These are phyloP conservation scores for Tachina fera DNA, from an alignment of 2,888 invertebrate genomes.

Conservation along the genomic window DNA sequence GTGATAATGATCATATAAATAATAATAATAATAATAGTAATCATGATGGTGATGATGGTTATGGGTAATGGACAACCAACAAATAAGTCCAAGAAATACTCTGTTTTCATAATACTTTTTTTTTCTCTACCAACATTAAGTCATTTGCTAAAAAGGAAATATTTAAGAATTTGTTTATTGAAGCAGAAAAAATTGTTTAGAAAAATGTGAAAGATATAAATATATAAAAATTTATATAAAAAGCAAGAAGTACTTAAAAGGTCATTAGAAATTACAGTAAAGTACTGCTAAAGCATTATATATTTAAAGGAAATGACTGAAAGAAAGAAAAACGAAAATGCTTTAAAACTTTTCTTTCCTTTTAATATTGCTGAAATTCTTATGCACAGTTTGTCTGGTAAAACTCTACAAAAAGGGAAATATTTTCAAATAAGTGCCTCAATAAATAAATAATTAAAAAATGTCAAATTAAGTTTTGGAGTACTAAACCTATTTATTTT, in stretches of 20 bases:
- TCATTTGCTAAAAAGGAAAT: conserved; percentile 52
- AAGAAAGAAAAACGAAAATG: conserved; percentile 16
- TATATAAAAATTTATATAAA: background rate
- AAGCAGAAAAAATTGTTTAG: conserved; percentile 61
- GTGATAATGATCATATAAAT: conserved; percentile 52
- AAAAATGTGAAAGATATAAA: conserved; percentile 8
- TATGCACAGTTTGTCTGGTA: background rate
- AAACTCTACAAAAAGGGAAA: background rate
- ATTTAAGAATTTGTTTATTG: conserved; percentile 66
- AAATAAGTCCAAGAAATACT: conserved; percentile 28
- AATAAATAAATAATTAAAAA: too few relatives aligned
- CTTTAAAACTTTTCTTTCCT: conserved; percentile 13
- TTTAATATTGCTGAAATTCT: background rate
- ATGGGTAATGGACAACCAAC: conserved; percentile 54
- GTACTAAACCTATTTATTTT: too few relatives aligned
- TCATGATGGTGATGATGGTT: conserved; percentile 44
- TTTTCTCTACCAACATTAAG: conserved; percentile 22
- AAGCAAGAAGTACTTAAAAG: conserved; percentile 64
- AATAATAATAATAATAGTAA: conserved; percentile 21
- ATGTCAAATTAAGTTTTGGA: too few relatives aligned
- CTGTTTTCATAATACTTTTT: background rate
- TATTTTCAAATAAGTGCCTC: background rate
- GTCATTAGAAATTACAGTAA: conserved; percentile 67
- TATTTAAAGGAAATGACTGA: conserved; percentile 43
- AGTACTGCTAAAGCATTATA: conserved; percentile 35